These are phyloP conservation scores for Macrotus californicus DNA, from an alignment of 2,113 vertebrate species.

Conservation along the genomic window DNA sequence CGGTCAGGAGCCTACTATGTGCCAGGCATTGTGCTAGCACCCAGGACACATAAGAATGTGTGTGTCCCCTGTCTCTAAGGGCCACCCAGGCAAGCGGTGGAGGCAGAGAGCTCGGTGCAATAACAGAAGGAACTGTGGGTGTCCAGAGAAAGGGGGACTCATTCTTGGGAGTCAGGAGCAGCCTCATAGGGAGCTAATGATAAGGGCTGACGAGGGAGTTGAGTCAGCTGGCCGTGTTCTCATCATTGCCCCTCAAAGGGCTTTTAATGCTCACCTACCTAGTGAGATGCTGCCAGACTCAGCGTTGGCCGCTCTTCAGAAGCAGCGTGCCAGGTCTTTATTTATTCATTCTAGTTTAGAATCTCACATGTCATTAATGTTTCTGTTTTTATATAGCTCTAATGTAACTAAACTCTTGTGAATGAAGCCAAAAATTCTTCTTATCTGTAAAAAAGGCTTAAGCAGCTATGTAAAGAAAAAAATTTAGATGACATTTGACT, in stretches of 20 bases:
- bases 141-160: background rate
- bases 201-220: background rate
- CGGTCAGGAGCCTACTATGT: background rate
- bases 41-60: background rate
- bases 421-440: background rate
- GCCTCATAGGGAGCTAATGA: background rate
- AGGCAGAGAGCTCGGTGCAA: rapidly evolving
- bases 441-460: background rate
- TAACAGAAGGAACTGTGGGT: too few relatives aligned
- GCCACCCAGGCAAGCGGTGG: background rate
- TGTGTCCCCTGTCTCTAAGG: background rate
- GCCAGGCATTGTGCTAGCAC: background rate
- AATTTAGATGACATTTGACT: background rate
- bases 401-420: background rate
- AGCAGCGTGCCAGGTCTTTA: background rate
- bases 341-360: background rate
- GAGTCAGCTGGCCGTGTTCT: background rate
- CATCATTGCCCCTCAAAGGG: background rate
- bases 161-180: background rate
- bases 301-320: background rate
- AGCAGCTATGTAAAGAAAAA: background rate
- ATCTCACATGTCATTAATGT: background rate
- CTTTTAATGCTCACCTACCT: background rate
- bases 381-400: background rate
- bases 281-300: background rate